phyloP scores from a whole-genome alignment of 2,113 vertebrate genomes.

The Dicentrarchus labrax region DNA sequence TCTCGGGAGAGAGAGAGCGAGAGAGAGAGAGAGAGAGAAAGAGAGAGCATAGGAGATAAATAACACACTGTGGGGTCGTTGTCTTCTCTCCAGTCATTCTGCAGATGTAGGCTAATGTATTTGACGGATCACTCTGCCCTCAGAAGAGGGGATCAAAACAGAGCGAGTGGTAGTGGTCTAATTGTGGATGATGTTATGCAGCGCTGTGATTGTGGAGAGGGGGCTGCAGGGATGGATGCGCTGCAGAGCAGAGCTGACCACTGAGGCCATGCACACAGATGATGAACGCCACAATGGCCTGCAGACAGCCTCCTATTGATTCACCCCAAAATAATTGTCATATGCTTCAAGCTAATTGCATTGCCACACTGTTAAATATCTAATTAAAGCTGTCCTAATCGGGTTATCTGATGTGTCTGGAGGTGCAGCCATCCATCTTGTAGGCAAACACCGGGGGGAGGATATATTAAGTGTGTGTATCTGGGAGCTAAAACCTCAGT shows the following conservation, averaged over 20 bases:
- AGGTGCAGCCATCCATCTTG: slow-evolving; percentile 74
- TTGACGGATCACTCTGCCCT: neutral
- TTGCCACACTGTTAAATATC: slow-evolving; percentile 45
- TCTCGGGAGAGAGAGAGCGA: slow-evolving; percentile 13
- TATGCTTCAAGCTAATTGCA: slow-evolving; percentile 39
- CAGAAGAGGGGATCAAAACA: neutral
- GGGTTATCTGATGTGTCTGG: slow-evolving; percentile 66
- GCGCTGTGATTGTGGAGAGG: slow-evolving; percentile 69
- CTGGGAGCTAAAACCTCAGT: neutral
- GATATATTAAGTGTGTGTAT: slow-evolving; percentile 23
- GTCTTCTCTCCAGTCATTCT: neutral
- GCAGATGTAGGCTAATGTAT: neutral
- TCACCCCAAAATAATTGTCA: slow-evolving; percentile 51
- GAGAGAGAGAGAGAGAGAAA: neutral
- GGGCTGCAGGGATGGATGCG: slow-evolving; percentile 80
- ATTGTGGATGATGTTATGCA: slow-evolving; percentile 74
- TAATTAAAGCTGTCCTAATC: slow-evolving; percentile 59
- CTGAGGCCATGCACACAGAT: slow-evolving; percentile 64
- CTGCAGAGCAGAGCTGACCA: slow-evolving; percentile 79
- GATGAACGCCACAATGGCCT: slow-evolving; percentile 60
- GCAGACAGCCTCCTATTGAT: slow-evolving; percentile 56
- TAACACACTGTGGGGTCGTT: slow-evolving; percentile 35
- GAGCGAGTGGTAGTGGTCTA: neutral
- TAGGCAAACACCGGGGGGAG: slow-evolving; percentile 34
- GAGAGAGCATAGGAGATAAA: slow-evolving; percentile 44